These are phyloP conservation scores for Lomographa bimaculata DNA, from an alignment of 2,888 invertebrate species.

Conservation along the genomic window DNA sequence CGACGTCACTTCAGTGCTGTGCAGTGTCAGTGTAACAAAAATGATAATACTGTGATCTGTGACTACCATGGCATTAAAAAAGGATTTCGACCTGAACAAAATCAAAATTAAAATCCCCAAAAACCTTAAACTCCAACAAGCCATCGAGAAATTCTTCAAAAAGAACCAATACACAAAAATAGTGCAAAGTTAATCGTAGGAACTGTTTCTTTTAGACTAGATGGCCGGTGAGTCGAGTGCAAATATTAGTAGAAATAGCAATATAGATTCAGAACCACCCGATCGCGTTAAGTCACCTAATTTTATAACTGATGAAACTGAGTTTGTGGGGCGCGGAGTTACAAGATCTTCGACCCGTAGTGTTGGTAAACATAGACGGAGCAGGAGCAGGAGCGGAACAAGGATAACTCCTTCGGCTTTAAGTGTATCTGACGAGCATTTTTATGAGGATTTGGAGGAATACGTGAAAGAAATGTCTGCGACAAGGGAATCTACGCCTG, in stretches of 20 bases:
- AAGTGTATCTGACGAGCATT: conserved; percentile 69
- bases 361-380: conserved; percentile 53
- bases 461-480: conserved; percentile 77
- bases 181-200: conserved; percentile 65
- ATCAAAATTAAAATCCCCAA: conserved; percentile 63
- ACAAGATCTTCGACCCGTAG: conserved; percentile 50
- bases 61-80: conserved; percentile 74
- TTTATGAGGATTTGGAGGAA: conserved; percentile 74
- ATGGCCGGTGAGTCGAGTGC: conserved; percentile 76
- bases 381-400: conserved; percentile 67
- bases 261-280: conserved; percentile 49
- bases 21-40: conserved; percentile 67
- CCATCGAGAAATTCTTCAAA: conserved; percentile 74
- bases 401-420: conserved; percentile 59
- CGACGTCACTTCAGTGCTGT: conserved; percentile 50
- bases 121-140: conserved; percentile 68
- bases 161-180: conserved; percentile 78
- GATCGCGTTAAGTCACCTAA: conserved; percentile 59
- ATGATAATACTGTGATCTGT: conserved; percentile 60
- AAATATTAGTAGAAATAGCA: conserved; percentile 67
- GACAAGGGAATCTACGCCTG: conserved; percentile 41
- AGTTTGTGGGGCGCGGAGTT: conserved; percentile 69
- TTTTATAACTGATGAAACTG: conserved; percentile 68
- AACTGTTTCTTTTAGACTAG: conserved; percentile 51
- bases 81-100: conserved; percentile 74